A percentile compares a stretch with the other conserved stretches of the same genome.
Evolutionary conservation across 2,113 vertebrate species (phyloP).

Genomic region (Rhombomys opimus): DNA sequence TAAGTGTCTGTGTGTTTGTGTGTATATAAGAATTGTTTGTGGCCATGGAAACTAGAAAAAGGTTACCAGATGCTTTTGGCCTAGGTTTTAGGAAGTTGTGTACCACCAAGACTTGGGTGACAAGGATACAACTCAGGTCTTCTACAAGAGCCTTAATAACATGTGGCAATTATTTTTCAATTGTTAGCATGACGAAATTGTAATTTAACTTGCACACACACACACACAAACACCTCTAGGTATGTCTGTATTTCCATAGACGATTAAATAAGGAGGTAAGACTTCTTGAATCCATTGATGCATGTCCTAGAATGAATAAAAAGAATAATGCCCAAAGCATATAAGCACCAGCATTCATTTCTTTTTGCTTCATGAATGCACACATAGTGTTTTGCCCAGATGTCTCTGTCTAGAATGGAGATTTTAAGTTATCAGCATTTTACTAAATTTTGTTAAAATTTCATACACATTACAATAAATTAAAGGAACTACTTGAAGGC

Average conservation of each 20-base stretch:
- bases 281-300: neutral
- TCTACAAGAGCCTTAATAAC: neutral
- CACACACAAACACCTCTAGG: neutral
- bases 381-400: too few relatives aligned
- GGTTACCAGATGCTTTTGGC: too few relatives aligned
- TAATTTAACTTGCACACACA: neutral
- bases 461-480: too few relatives aligned
- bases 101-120: neutral
- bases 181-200: neutral
- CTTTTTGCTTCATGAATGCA: too few relatives aligned
- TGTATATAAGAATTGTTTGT: too few relatives aligned
- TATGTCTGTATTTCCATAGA: neutral
- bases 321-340: neutral
- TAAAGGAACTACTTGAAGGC: too few relatives aligned
- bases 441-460: too few relatives aligned
- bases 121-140: neutral
- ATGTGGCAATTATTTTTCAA: neutral
- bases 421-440: too few relatives aligned
- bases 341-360: too few relatives aligned
- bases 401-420: too few relatives aligned
- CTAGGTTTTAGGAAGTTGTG: neutral
- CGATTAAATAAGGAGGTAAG: neutral
- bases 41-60: too few relatives aligned
- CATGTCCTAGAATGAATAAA: neutral
- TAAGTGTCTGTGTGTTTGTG: too few relatives aligned